Conservation (phyloP, 37 sponge, comb jelly and placozoan species). For the Trichoplax adhaerens region DNA sequence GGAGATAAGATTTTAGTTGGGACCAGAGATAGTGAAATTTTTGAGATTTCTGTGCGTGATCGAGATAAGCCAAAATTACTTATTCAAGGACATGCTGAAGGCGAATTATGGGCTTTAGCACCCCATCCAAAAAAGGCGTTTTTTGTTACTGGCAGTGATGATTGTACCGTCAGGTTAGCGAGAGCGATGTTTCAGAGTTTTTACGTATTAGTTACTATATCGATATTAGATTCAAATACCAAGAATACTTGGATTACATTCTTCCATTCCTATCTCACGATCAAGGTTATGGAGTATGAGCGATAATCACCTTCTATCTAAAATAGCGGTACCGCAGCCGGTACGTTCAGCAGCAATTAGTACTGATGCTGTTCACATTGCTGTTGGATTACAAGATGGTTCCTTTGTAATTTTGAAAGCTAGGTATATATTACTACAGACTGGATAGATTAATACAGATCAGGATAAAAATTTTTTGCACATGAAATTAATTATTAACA, state of each 20-base stretch:
- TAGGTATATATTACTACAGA: background rate
- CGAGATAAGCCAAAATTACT: slow-evolving; percentile 38
- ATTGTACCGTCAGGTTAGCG: slow-evolving; percentile 8
- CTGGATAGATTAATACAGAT: too few relatives aligned
- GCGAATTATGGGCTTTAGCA: slow-evolving; percentile 92
- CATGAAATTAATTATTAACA: too few relatives aligned
- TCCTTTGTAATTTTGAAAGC: slow-evolving; percentile 48
- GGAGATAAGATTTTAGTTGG: slow-evolving; percentile 60
- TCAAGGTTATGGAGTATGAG: slow-evolving; percentile 40
- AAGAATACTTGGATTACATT: background rate
- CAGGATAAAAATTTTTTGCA: too few relatives aligned
- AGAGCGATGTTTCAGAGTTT: too few relatives aligned
- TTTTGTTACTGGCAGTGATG: slow-evolving; percentile 86
- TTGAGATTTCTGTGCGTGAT: slow-evolving; percentile 42
- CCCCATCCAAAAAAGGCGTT: slow-evolving; percentile 39
- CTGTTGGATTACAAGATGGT: slow-evolving; percentile 74
- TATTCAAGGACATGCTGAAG: slow-evolving; percentile 72
- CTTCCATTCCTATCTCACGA: slow-evolving; percentile 5
- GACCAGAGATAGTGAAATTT: slow-evolving; percentile 78
- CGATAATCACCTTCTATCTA: slow-evolving; percentile 13
- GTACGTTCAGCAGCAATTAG: slow-evolving; percentile 75
- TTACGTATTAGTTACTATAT: background rate
- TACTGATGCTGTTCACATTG: slow-evolving; percentile 58
- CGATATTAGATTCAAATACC: background rate
- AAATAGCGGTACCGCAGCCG: slow-evolving; percentile 28